Base-by-base conservation (phyloP, 2,888 invertebrate species). In the Chymomyza procnemis region DNA sequence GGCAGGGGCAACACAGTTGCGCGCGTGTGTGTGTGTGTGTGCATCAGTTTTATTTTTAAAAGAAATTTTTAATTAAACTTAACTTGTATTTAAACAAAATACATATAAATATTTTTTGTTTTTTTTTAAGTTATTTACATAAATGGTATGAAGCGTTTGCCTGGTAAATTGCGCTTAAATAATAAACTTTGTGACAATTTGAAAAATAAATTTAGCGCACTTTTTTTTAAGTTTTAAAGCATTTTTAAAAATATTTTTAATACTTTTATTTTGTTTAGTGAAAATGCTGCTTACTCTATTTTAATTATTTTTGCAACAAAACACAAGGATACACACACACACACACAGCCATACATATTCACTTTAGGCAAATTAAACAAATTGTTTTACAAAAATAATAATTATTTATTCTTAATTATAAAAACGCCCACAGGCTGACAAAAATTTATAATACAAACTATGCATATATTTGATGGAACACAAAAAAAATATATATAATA, bases 291-390 rank as follows among this genome's bases (percentile, higher is more conserved):
- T 41, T 5, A 3, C 34, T 41, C 34, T 41, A 1, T 41, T 41
- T 41, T 41, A 8, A 1, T 34, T 34, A 2, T 55, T 61, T 48
- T n/a, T n/a, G n/a, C n/a, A 61, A 12, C 60, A 26, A 50, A 61
- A 61, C 12, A 14, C n/a, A n/a, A n/a, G n/a, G n/a, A n/a, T n/a
- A n/a, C 48, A 48, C 50, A 16, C 18, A 61, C 60, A 30, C 60
- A 30, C 60, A 61, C 48, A 61, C n/a, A 30, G 26, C 9, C 21
- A 30, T 22, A 47, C 46, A 4, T 12, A 60, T 48, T n/a, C 19
- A n/a, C 6, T 26, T 26, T 26, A 26, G 26, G 26, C 26, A 26
- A 26, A 26, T 26, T 26, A 41, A 41, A 41, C 34, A 41, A 41
- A 41, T 9, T 12, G 34, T 12, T 3, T 19, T 54, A 16, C 16